Percentiles rank a stretch among this genome's conserved stretches.
Evolutionary conservation across 2,888 invertebrate species (phyloP).

Genomic region (Trichogramma dendrolimi): DNA sequence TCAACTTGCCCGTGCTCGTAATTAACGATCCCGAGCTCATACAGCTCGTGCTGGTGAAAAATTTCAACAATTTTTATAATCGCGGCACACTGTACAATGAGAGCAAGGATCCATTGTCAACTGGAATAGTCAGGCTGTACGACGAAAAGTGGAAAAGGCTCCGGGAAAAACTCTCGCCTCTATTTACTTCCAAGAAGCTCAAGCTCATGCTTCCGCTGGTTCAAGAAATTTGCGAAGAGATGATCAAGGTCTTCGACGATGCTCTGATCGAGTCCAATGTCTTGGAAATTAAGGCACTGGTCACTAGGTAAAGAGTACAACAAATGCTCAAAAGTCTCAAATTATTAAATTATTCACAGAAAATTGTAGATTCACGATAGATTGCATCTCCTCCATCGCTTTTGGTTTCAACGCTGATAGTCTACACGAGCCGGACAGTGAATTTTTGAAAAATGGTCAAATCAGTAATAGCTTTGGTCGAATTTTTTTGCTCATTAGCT

Average conservation of each 20-base stretch:
- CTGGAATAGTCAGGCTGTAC: conserved; percentile 26
- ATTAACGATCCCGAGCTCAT: conserved; percentile 37
- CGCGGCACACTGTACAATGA: conserved; percentile 31
- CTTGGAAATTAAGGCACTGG: conserved; percentile 23
- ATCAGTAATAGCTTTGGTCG: conserved; percentile 28
- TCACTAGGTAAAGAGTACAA: conserved; percentile 16
- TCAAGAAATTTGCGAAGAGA: conserved; percentile 30
- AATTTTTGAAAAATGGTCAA: conserved; percentile 10
- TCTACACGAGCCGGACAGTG: conserved; percentile 3
- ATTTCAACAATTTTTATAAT: conserved; percentile 38
- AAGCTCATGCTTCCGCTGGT: conserved; percentile 37
- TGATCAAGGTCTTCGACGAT: conserved; percentile 19
- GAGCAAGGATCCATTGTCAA: conserved; percentile 30
- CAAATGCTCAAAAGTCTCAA: background rate
- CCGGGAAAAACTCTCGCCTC: conserved; percentile 39
- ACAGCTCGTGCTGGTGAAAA: conserved; percentile 34
- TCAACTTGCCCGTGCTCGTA: conserved; percentile 32
- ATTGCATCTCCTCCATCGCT: conserved; percentile 17
- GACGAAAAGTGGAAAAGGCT: conserved; percentile 39
- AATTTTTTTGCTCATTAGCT: conserved; percentile 28
- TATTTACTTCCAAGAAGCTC: conserved; percentile 41
- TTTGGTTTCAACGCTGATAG: conserved; percentile 19
- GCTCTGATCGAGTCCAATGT: conserved; percentile 1
- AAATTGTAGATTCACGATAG: conserved; percentile 12
- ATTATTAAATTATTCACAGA: background rate